Percentiles rank a stretch among this genome's conserved stretches.
phyloP scores from a whole-genome alignment of 1,140 invertebrate species.

The Frieseomelitta varia region DNA sequence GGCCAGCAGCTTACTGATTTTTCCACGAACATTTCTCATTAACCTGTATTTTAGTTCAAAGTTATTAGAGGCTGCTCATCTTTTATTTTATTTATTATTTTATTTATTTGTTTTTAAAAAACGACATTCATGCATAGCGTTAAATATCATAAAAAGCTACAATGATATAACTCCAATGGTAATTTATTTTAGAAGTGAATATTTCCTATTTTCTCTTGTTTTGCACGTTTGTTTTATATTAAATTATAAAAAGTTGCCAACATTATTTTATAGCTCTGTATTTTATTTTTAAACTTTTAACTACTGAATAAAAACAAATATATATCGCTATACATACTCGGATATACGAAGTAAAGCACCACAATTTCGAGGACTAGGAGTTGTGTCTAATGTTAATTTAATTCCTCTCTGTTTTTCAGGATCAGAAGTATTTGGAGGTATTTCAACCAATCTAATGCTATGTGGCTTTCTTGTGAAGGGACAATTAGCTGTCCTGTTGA shows the following conservation, averaged over 20 bases:
- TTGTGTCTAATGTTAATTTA: slow-evolving; percentile 84
- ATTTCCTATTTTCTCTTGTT: background rate
- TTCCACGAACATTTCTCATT: slow-evolving; percentile 83
- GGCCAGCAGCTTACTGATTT: slow-evolving; percentile 85
- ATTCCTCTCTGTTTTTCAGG: slow-evolving; percentile 82
- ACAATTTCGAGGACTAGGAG: slow-evolving; percentile 79
- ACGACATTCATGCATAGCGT: slow-evolving; percentile 58
- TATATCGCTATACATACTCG: slow-evolving; percentile 81
- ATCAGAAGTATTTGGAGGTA: slow-evolving; percentile 84
- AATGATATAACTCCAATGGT: slow-evolving; percentile 14
- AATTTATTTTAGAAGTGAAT: background rate
- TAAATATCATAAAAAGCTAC: slow-evolving; percentile 59
- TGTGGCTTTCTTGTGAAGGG: slow-evolving; percentile 86
- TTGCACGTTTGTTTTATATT: slow-evolving; percentile 31
- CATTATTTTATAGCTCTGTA: background rate
- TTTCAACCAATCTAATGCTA: slow-evolving; percentile 91
- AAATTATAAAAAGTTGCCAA: background rate
- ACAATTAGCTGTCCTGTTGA: slow-evolving; percentile 83
- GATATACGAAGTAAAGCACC: slow-evolving; percentile 83
- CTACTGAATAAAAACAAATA: background rate
- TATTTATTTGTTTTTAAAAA: slow-evolving; percentile 58
- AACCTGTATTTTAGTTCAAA: slow-evolving; percentile 81
- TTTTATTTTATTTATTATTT: slow-evolving; percentile 61
- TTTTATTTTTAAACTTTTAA: background rate
- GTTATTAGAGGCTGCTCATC: slow-evolving; percentile 73